Evolutionary conservation across 2,888 invertebrate genomes (phyloP), one percentile per base, ranked within the genome.

Genomic region (Rambutsinella grinnellia): DNA sequence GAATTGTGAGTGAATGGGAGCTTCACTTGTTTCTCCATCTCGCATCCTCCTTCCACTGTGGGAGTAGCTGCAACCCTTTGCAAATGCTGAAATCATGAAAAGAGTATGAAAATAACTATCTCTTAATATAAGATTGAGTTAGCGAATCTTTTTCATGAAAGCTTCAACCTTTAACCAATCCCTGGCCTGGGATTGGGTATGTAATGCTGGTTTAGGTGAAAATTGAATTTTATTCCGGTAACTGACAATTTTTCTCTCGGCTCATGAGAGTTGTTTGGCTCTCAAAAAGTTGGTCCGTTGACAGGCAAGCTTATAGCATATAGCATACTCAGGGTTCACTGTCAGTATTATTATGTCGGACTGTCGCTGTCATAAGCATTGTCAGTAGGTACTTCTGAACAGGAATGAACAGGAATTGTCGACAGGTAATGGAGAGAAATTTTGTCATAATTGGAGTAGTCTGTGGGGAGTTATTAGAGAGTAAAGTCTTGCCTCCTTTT

Each of bases 141-240:
- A 57, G 76, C 76, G 53, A 76, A 76, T 76, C 63, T 76, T 68
- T 54, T 13, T 56, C 24, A 19, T 28, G 1, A 63, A 63, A 26
- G 76, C 68, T 58, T 26, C 6, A 21, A 10, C 24, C n/a, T 19
- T 15, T 61, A 65, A 36, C 76, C 76, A 76, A 76, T 76, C 44
- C 27, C 3, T n/a, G 27, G 44, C 8, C 58, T 57, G 53, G 57
- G 62, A 53, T 15, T 10, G 23, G 56, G 47, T 69, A 51, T 23
- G 19, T 51, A 51, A 63, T 76, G 61, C 26, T 26, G 15, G 5
- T 2, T 21, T 36, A 5, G 49, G 26, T 53, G n/a, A 46, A 76
- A 76, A 76, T 76, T 76, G 76, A 76, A 76, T 76, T 76, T 76
- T 76, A 70, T 78, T 75, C 78, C 78, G 69, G 78, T 70, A 78